Base-by-base conservation (phyloP, 1,140 invertebrate species). In the Sesamia nonagrioides region DNA sequence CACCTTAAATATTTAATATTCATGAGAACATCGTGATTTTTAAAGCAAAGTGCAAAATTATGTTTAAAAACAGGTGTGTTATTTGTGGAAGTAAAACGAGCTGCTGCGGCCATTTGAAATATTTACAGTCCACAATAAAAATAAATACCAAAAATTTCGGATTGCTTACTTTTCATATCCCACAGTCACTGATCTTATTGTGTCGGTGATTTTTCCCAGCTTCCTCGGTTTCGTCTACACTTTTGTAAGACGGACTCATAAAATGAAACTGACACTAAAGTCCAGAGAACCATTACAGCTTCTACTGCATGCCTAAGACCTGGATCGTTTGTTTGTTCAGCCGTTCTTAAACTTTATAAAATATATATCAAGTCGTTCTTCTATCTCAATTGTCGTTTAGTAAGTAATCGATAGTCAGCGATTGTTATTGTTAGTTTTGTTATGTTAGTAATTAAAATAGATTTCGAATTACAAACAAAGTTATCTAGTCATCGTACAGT, bases 121-220 rank as follows among this genome's bases (percentile, higher is more conserved):
- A 74, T 74, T 74, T 74, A 27, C 40, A 45, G 33, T 42, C 52
- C 21, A 54, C 27, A 72, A 40, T 74, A 74, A 7, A 74, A 74
- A 60, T 74, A 17, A 75, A 75, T 27, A 68, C 35, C 17, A 33
- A 27, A 27, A 58, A 27, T 40, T 42, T 61, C 21, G 58, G 13
- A 17, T 63, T 63, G 58, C 73, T 75, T 63, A 61, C 45, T 75
- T 75, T 63, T 61, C 58, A 17, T 21, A 75, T 63, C 27, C 27
- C 45, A 3, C 27, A 61, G 40, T 40, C 33, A 58, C 50, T 61
- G 73, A 50, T n/a, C 27, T 42, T 42, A 75, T 75, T 75, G 58
- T 75, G 42, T 75, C 37, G 8, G 56, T 21, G 40, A 15, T 61
- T 75, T 73, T 42, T 40, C 37, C 33, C 58, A 33, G 40, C 54